Conservation (phyloP, 2,797 vertebrate species). For the Gila robusta region DNA sequence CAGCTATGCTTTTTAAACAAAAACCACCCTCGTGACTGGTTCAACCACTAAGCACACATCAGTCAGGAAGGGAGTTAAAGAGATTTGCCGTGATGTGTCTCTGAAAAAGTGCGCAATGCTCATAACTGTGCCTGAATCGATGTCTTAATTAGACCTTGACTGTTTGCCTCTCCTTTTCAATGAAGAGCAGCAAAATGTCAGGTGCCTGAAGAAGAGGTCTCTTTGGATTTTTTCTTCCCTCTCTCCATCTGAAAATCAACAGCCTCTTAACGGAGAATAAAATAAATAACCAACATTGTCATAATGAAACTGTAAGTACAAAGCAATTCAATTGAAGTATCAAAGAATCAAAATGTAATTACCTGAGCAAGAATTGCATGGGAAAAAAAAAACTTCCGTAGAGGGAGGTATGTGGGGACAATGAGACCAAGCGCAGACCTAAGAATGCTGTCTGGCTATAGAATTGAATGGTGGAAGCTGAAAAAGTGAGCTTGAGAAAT, state of each 20-base stretch:
- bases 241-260: slow-evolving; percentile 50
- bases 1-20: background rate
- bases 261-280: slow-evolving; percentile 21
- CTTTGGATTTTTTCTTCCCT: slow-evolving; percentile 27
- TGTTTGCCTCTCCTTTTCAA: slow-evolving; percentile 60
- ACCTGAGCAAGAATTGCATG: background rate
- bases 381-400: background rate
- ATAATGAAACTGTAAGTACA: slow-evolving; percentile 24
- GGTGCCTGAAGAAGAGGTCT: slow-evolving; percentile 20
- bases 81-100: slow-evolving; percentile 7
- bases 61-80: slow-evolving; percentile 44
- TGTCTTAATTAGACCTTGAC: slow-evolving; percentile 68
- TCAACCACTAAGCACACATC: slow-evolving; percentile 66
- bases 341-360: slow-evolving; percentile 36
- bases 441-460: slow-evolving; percentile 25
- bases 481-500: slow-evolving; percentile 42
- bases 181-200: slow-evolving; percentile 47
- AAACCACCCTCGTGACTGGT: slow-evolving; percentile 60
- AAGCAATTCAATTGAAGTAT: slow-evolving; percentile 4
- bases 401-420: background rate
- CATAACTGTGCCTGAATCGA: slow-evolving; percentile 44
- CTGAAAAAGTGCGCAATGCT: slow-evolving; percentile 22
- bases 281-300: slow-evolving; percentile 28
- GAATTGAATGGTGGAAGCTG: slow-evolving; percentile 27
- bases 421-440: slow-evolving; percentile 8